phyloP scores from a whole-genome alignment of 2,113 vertebrate species.

The Mustela lutreola region DNA sequence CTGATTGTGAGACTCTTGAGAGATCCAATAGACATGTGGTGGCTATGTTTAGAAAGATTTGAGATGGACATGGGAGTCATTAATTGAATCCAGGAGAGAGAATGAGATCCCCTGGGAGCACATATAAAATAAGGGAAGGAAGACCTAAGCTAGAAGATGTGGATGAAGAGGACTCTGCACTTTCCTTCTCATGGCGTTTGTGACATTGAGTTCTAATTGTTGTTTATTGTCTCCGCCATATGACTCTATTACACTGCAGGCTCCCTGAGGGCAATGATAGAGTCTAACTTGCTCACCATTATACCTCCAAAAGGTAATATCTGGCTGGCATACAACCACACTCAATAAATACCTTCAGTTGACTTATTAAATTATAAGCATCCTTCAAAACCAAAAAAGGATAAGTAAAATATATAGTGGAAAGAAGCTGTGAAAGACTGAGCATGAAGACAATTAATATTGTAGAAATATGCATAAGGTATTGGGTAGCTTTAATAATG shows the following conservation, averaged over 20 bases:
- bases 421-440: not conserved
- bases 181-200: not conserved
- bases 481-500: not conserved
- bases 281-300: not conserved
- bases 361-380: not conserved
- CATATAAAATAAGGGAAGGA: not conserved
- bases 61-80: not conserved
- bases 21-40: not conserved
- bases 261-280: not conserved
- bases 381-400: not conserved
- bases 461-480: not conserved
- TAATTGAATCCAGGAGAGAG: not conserved
- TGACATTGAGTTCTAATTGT: not conserved
- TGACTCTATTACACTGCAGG: not conserved
- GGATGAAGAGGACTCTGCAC: not conserved
- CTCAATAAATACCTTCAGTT: not conserved
- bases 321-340: not conserved
- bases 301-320: not conserved
- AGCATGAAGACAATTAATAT: not conserved
- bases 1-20: not conserved
- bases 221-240: not conserved
- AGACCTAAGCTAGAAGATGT: not conserved
- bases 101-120: not conserved
- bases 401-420: not conserved
- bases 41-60: conserved; percentile 5